phyloP scores from a whole-genome alignment of 2,888 invertebrate species.

The Argyresthia goedartella region DNA sequence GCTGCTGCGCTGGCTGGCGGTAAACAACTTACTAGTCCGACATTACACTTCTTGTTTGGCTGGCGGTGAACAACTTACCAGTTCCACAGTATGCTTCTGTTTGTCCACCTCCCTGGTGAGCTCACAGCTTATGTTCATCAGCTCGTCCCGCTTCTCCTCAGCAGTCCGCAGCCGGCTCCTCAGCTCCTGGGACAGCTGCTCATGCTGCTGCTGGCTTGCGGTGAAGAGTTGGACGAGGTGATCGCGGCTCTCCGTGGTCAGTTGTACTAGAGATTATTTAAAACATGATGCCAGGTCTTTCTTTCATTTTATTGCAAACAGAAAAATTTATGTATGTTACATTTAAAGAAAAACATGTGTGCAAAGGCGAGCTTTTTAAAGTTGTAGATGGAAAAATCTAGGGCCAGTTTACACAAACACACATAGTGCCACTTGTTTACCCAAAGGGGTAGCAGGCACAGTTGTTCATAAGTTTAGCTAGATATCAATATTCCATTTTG shows the following conservation, averaged over 20 bases:
- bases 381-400: too few species aligned
- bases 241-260: slow-evolving; percentile 21
- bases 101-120: slow-evolving; percentile 18
- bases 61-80: slow-evolving; percentile 19
- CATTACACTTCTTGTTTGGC: slow-evolving; percentile 13
- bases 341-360: too few species aligned
- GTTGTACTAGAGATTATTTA: slow-evolving; percentile 17
- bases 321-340: too few species aligned
- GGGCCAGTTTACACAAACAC: too few species aligned
- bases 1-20: too few species aligned
- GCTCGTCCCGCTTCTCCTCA: slow-evolving; percentile 16
- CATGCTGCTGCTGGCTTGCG: slow-evolving; percentile 20
- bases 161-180: slow-evolving; percentile 14
- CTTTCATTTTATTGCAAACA: too few species aligned
- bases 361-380: too few species aligned
- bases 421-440: too few species aligned
- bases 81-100: slow-evolving; percentile 15
- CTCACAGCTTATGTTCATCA: slow-evolving; percentile 15
- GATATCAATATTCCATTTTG: too few species aligned
- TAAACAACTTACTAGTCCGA: slow-evolving; percentile 18
- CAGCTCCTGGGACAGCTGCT: slow-evolving; percentile 18
- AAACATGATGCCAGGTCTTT: too few species aligned
- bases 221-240: slow-evolving; percentile 21
- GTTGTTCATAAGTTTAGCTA: too few species aligned
- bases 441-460: too few species aligned